Evolutionary conservation across 1,140 invertebrate genomes (phyloP).

Genomic region (Zophobas atratus): DNA sequence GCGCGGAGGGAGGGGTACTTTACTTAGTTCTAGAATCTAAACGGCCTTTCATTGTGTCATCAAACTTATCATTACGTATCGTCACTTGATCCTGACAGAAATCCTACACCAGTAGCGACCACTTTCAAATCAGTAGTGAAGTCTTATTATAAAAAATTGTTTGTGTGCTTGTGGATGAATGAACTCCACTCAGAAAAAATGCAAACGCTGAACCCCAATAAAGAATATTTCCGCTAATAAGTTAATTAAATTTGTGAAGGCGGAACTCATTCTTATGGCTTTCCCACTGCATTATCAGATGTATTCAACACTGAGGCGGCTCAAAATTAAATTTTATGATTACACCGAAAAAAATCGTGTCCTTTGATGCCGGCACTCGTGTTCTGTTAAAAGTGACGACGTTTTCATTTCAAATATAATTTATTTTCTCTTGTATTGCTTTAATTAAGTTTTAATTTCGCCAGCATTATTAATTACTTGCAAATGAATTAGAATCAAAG

Average conservation of each 20-base stretch:
- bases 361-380: constrained; percentile 16
- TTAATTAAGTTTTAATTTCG: constrained; percentile 39
- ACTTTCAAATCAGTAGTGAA: no score
- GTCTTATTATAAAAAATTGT: no score
- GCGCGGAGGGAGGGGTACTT: no score
- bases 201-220: background rate
- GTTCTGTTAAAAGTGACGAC: background rate
- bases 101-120: no score
- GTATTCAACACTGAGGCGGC: constrained; percentile 21
- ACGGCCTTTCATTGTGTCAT: no score
- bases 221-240: background rate
- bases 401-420: constrained; percentile 28
- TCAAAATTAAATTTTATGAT: constrained; percentile 22
- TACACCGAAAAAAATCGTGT: constrained; percentile 15
- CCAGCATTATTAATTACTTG: constrained; percentile 6
- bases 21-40: no score
- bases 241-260: constrained; percentile 26
- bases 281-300: constrained; percentile 19
- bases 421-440: constrained; percentile 31
- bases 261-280: constrained; percentile 6
- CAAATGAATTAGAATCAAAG: constrained; percentile 1
- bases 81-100: no score
- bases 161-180: no score
- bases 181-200: no score
- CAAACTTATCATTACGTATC: no score